Conservation (phyloP, 1,140 invertebrate genomes). For the Papilio dardanus region DNA sequence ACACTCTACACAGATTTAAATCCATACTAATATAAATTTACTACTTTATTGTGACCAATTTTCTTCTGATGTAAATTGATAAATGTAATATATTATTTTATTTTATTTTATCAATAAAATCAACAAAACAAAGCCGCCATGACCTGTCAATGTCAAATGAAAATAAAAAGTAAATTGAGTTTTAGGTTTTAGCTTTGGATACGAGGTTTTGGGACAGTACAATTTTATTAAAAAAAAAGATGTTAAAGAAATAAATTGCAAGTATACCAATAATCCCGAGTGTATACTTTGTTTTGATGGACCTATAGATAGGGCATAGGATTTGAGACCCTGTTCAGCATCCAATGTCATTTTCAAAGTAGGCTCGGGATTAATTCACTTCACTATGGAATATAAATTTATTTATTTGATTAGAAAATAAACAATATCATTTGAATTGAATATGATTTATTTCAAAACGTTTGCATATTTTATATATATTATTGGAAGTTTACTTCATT, state of each 20-base stretch:
- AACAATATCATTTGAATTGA: constrained; percentile 18
- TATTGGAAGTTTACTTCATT: constrained; percentile 38
- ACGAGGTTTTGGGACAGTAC: background rate
- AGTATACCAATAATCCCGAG: background rate
- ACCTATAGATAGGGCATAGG: no score
- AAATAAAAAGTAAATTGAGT: background rate
- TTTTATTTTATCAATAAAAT: background rate
- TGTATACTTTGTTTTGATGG: background rate
- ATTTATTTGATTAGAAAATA: background rate
- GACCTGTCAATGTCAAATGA: background rate
- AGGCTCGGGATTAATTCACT: background rate
- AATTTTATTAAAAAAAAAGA: background rate
- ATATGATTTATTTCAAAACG: constrained; percentile 36
- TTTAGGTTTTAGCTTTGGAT: background rate
- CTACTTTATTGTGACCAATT: background rate
- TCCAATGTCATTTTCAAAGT: background rate
- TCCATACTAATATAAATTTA: constrained; percentile 49
- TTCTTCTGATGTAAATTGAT: background rate
- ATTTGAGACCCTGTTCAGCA: background rate
- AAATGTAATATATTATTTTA: background rate
- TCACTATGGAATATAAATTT: background rate
- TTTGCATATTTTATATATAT: constrained; percentile 37
- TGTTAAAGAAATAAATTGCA: constrained; percentile 29
- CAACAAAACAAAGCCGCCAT: background rate
- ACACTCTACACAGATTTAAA: constrained; percentile 66